These are phyloP conservation scores for Lucinisca nassula DNA, from an alignment of 2,888 invertebrate genomes.

Conservation along the genomic window DNA sequence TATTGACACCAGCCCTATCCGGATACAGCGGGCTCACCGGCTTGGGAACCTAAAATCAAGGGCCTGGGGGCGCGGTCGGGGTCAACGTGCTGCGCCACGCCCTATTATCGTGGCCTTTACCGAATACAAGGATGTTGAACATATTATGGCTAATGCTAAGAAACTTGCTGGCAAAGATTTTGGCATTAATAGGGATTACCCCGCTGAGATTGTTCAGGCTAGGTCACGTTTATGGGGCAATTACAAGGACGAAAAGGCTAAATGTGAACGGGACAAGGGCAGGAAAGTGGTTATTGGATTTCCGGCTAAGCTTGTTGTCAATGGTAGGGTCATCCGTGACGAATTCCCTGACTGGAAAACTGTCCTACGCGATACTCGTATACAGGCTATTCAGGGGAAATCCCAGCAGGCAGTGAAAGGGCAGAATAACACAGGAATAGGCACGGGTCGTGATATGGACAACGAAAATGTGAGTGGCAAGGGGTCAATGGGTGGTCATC, in stretches of 20 bases:
- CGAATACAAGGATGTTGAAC: background rate
- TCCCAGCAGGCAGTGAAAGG: background rate
- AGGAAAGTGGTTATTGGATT: background rate
- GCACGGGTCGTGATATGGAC: too few relatives aligned
- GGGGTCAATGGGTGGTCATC: background rate
- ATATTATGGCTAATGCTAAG: background rate
- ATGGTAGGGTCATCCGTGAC: background rate
- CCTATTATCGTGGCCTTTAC: background rate
- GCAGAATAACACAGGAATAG: too few relatives aligned
- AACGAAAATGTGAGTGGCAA: too few relatives aligned
- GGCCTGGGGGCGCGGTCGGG: background rate
- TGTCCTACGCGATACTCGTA: background rate
- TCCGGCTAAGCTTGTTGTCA: slow-evolving; percentile 12
- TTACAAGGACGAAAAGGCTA: background rate
- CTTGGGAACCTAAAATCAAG: background rate
- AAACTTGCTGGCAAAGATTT: background rate
- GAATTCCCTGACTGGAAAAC: slow-evolving; percentile 15
- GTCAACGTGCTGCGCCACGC: background rate
- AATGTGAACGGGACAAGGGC: background rate
- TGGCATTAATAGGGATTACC: slow-evolving; percentile 16
- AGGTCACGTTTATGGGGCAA: background rate
- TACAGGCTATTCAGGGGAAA: background rate
- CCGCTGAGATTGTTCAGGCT: background rate
- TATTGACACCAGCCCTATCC: background rate
- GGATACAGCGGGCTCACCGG: background rate